A percentile compares a stretch with the other conserved stretches of the same genome.
These are phyloP conservation scores for Calephelis perditalis DNA, from an alignment of 2,888 invertebrate species.

Conservation along the genomic window DNA sequence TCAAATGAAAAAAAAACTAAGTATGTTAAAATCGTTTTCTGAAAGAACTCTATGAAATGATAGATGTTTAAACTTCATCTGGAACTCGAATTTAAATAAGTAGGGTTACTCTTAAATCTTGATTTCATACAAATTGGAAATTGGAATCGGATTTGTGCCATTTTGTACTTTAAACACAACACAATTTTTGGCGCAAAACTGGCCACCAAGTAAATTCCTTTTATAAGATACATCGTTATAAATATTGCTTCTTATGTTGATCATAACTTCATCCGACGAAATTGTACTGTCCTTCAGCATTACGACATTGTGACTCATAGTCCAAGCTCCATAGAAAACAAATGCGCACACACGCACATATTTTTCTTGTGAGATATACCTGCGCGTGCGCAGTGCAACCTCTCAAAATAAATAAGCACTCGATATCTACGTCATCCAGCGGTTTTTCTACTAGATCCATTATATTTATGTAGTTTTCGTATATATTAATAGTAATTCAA, in stretches of 20 bases:
- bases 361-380: slow-evolving; percentile 54
- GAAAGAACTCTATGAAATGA: too few species aligned
- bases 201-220: too few species aligned
- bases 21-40: too few species aligned
- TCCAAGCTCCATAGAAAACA: slow-evolving; percentile 48
- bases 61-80: too few species aligned
- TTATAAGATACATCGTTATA: neutral
- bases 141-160: too few species aligned
- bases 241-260: slow-evolving; percentile 39
- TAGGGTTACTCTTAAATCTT: too few species aligned
- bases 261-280: slow-evolving; percentile 69
- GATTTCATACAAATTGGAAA: too few species aligned
- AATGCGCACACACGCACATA: slow-evolving; percentile 42
- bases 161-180: too few species aligned
- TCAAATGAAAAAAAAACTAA: too few species aligned
- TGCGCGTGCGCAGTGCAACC: slow-evolving; percentile 38
- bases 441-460: slow-evolving; percentile 57
- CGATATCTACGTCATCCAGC: slow-evolving; percentile 49
- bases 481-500: slow-evolving; percentile 48
- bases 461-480: slow-evolving; percentile 42
- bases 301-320: slow-evolving; percentile 68
- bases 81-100: too few species aligned
- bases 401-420: slow-evolving; percentile 61
- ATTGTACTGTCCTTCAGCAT: slow-evolving; percentile 67
- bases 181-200: too few species aligned